A percentile compares a stretch with the other conserved stretches of the same genome.
phyloP scores from a whole-genome alignment of 2,113 vertebrate species.

The Salvelinus namaycush region DNA sequence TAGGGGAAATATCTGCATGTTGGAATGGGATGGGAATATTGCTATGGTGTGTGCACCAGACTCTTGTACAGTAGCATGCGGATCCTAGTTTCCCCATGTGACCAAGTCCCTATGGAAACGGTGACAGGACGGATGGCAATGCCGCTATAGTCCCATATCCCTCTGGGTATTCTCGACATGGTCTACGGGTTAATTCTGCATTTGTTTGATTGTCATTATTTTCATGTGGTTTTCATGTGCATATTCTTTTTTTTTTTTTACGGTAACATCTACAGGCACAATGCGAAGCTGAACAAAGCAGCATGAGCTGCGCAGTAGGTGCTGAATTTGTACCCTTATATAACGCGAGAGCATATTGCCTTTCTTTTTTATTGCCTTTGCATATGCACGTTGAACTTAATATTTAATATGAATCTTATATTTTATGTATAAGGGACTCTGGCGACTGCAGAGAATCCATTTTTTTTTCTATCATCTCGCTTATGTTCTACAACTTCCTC shows the following conservation, averaged over 20 bases:
- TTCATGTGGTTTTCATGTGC: not conserved
- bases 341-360: not conserved
- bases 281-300: not conserved
- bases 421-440: constrained; percentile 22
- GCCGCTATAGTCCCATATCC: too few relatives aligned
- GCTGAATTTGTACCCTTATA: not conserved
- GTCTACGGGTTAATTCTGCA: too few relatives aligned
- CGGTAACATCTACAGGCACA: not conserved
- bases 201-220: not conserved
- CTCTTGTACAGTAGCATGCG: not conserved
- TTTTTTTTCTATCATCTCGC: not conserved
- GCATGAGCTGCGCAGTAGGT: not conserved
- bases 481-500: not conserved
- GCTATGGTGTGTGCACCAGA: not conserved
- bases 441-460: not conserved
- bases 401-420: constrained; percentile 22
- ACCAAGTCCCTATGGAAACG: not conserved
- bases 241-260: not conserved
- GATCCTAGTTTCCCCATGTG: not conserved
- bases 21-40: not conserved
- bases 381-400: constrained; percentile 15
- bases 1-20: not conserved
- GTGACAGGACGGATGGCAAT: not conserved
- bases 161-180: too few relatives aligned
- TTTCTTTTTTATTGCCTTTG: constrained; percentile 17